Conservation (phyloP, 2,113 vertebrate genomes). For the Emydura subglobosa region DNA sequence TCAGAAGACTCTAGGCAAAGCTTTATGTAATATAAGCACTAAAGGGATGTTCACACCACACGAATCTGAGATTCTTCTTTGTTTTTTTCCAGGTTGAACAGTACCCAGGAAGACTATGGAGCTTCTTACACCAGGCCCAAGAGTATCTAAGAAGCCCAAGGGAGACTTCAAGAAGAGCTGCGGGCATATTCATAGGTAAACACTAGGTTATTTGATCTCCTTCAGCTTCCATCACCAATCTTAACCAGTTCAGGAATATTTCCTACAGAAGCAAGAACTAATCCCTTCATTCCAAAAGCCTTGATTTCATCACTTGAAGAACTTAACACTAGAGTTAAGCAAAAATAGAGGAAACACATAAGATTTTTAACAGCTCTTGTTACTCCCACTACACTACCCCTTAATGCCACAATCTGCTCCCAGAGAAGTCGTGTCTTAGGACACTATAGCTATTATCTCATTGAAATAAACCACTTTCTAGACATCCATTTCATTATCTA, state of each 20-base stretch:
- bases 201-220: background rate
- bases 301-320: background rate
- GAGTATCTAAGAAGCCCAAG: background rate
- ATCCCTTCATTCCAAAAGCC: background rate
- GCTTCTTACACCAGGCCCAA: background rate
- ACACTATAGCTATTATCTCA: background rate
- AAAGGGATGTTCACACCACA: background rate
- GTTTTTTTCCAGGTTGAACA: constrained; percentile 6
- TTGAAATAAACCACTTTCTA: background rate
- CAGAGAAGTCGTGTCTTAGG: background rate
- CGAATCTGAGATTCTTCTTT: background rate
- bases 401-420: background rate
- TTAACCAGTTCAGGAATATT: background rate
- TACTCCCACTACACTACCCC: background rate
- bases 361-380: background rate
- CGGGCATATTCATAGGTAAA: background rate
- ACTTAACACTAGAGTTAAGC: background rate
- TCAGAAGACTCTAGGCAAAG: background rate
- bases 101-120: background rate
- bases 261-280: background rate
- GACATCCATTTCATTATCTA: background rate
- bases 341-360: background rate
- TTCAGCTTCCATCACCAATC: background rate
- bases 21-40: background rate
- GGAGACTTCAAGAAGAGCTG: background rate